phyloP scores from a whole-genome alignment of 37 sponge, comb jelly and placozoan genomes.

The Spongilla lacustris region DNA sequence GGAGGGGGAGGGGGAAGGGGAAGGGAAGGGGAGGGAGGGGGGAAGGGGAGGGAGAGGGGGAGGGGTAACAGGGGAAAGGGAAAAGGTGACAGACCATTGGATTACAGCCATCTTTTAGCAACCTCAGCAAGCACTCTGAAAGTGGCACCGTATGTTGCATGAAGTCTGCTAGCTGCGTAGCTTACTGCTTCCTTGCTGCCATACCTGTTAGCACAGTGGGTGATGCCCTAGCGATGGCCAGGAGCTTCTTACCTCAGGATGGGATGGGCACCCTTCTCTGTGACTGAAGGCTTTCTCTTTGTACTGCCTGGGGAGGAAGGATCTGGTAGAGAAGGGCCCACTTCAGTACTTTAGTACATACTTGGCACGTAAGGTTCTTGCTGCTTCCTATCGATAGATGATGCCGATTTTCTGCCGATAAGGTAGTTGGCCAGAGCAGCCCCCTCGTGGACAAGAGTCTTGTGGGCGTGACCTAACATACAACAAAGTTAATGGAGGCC shows the following conservation, averaged over 20 bases:
- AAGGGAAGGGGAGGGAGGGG: background rate
- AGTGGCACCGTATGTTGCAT: slow-evolving; percentile 74
- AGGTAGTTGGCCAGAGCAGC: slow-evolving; percentile 22
- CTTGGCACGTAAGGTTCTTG: background rate
- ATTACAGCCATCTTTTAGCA: background rate
- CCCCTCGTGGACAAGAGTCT: slow-evolving; percentile 32
- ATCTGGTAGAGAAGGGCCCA: too few species aligned
- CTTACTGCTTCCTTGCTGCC: slow-evolving; percentile 68
- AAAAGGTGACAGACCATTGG: background rate
- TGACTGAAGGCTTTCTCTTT: background rate
- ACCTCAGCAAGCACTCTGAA: slow-evolving; percentile 87
- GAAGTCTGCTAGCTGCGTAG: slow-evolving; percentile 72
- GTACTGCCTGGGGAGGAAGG: background rate
- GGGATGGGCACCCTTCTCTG: background rate
- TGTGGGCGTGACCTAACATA: slow-evolving; percentile 23
- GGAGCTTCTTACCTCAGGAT: slow-evolving; percentile 10
- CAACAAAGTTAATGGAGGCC: slow-evolving; percentile 3
- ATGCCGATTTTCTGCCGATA: slow-evolving; percentile 2
- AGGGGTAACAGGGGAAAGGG: background rate
- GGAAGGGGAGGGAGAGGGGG: background rate
- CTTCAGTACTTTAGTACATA: too few species aligned
- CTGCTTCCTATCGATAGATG: background rate
- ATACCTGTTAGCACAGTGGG: slow-evolving; percentile 44
- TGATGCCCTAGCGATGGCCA: background rate
- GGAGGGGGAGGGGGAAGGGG: too few species aligned